Conservation (phyloP, 2,797 vertebrate species). For the Chromobotia macracanthus region DNA sequence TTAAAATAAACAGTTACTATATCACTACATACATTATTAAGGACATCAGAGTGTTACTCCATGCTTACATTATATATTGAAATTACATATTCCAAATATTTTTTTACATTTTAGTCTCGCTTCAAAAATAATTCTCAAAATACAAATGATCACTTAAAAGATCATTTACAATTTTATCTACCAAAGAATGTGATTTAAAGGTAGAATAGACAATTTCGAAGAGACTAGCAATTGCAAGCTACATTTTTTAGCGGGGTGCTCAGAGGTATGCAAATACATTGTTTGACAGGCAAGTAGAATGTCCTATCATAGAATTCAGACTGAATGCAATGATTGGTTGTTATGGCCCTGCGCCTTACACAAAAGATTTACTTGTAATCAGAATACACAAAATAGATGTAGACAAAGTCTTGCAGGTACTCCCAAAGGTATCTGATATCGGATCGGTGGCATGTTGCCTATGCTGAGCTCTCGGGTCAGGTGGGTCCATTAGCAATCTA, state of each 20-base stretch:
- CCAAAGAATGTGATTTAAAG: no score
- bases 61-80: neutral
- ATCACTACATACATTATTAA: neutral
- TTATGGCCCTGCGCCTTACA: no score
- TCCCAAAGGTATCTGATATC: neutral
- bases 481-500: conserved; percentile 55
- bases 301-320: neutral
- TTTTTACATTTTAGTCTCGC: neutral
- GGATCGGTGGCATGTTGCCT: neutral
- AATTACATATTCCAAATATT: neutral
- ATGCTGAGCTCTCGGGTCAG: conserved; percentile 3
- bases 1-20: neutral
- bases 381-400: neutral
- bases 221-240: no score
- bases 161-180: no score
- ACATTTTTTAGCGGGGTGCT: no score
- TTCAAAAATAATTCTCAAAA: neutral
- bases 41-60: no score
- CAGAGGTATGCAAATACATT: no score
- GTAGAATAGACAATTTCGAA: no score
- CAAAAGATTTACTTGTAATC: neutral
- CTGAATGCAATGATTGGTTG: no score
- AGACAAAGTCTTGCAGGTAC: neutral
- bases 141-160: no score
- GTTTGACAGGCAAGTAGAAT: neutral